Percentiles rank a stretch among this genome's conserved stretches.
Evolutionary conservation across 2,888 invertebrate genomes (phyloP).

Genomic region (Polyommatus icarus): DNA sequence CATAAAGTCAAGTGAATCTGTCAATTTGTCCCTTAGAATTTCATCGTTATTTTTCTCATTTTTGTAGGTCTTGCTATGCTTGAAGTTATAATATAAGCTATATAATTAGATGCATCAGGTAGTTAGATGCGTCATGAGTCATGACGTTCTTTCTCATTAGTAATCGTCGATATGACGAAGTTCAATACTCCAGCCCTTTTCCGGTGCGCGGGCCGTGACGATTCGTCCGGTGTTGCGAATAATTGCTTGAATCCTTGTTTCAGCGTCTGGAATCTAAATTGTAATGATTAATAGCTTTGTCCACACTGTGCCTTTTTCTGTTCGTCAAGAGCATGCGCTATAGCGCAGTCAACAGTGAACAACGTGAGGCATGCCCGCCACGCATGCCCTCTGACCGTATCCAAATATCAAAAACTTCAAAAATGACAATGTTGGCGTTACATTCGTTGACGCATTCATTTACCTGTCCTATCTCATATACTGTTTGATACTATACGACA

Average conservation of each 20-base stretch:
- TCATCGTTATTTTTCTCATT: not conserved
- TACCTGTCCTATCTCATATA: too few relatives aligned
- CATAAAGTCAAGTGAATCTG: not conserved
- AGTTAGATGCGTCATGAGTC: not conserved
- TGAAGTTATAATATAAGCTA: too few relatives aligned
- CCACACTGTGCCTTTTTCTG: too few relatives aligned
- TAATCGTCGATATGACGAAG: conserved; percentile 44
- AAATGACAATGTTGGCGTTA: too few relatives aligned
- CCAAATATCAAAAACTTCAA: too few relatives aligned
- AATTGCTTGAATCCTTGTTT: not conserved
- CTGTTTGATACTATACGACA: not conserved
- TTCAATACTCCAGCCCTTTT: conserved; percentile 68
- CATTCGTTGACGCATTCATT: too few relatives aligned
- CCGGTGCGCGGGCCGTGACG: conserved; percentile 54
- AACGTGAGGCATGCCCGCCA: too few relatives aligned
- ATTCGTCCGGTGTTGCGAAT: conserved; percentile 1
- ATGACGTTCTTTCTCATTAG: not conserved
- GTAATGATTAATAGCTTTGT: not conserved
- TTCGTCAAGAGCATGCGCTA: too few relatives aligned
- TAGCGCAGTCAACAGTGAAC: too few relatives aligned
- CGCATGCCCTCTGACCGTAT: too few relatives aligned
- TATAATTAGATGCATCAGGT: not conserved
- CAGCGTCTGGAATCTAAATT: not conserved
- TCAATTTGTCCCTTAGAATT: not conserved
- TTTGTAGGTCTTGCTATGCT: not conserved